These are phyloP conservation scores for Scaptomyza pallida DNA, from an alignment of 1,140 invertebrate genomes.

Conservation along the genomic window DNA sequence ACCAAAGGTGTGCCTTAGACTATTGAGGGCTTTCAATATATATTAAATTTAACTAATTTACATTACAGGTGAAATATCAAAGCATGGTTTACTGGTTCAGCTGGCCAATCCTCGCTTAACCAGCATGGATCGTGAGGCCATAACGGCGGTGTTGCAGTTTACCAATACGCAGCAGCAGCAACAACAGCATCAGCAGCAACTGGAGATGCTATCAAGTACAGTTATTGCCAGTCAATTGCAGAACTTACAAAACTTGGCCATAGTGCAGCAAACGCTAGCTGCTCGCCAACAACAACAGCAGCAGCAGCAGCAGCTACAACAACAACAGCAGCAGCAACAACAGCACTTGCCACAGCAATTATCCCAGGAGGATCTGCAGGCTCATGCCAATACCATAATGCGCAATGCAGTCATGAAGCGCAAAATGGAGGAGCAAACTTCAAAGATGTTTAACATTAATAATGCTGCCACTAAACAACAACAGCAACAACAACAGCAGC, in stretches of 20 bases:
- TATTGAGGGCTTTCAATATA: background rate
- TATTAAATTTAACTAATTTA: background rate
- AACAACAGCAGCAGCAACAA: slow-evolving; percentile 34
- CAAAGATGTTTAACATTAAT: slow-evolving; percentile 55
- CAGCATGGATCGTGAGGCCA: slow-evolving; percentile 75
- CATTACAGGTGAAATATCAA: slow-evolving; percentile 74
- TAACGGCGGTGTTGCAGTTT: slow-evolving; percentile 78
- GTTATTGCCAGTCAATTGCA: slow-evolving; percentile 77
- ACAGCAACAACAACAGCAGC: slow-evolving; percentile 36
- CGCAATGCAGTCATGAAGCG: slow-evolving; percentile 80
- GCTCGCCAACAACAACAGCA: slow-evolving; percentile 63
- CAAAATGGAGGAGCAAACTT: slow-evolving; percentile 76
- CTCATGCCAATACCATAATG: slow-evolving; percentile 79
- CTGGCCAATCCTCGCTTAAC: slow-evolving; percentile 74
- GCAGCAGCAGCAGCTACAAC: slow-evolving; percentile 50
- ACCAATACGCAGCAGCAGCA: slow-evolving; percentile 80
- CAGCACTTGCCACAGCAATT: slow-evolving; percentile 47
- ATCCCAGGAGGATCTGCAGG: slow-evolving; percentile 75
- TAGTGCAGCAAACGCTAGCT: slow-evolving; percentile 74
- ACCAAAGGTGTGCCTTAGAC: slow-evolving; percentile 66
- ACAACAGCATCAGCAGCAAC: slow-evolving; percentile 71
- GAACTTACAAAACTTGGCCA: slow-evolving; percentile 74
- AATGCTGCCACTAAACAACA: slow-evolving; percentile 30
- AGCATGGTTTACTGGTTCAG: slow-evolving; percentile 75
- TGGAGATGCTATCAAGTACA: slow-evolving; percentile 76